phyloP scores from a whole-genome alignment of 1,140 invertebrate species.

The Trichomalopsis sarcophagae region DNA sequence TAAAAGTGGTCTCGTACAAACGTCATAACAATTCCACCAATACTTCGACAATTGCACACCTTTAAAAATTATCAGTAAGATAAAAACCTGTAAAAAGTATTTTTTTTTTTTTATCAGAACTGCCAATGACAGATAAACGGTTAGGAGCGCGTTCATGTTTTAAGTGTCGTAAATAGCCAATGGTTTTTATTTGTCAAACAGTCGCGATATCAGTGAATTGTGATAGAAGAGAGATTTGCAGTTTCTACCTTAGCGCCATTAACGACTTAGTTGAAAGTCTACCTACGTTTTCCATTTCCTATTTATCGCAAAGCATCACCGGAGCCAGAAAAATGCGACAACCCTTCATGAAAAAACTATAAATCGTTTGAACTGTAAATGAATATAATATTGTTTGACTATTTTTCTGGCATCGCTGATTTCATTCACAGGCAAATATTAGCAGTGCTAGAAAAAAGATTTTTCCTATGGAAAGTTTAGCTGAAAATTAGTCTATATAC shows the following conservation, averaged over 20 bases:
- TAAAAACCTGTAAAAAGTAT: slow-evolving; percentile 37
- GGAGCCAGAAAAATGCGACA: neutral
- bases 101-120: slow-evolving; percentile 39
- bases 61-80: slow-evolving; percentile 25
- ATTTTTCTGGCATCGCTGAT: slow-evolving; percentile 47
- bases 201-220: slow-evolving; percentile 48
- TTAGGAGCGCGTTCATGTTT: slow-evolving; percentile 22
- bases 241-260: slow-evolving; percentile 37
- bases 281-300: slow-evolving; percentile 23
- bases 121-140: slow-evolving; percentile 31
- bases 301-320: slow-evolving; percentile 5
- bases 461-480: slow-evolving; percentile 51
- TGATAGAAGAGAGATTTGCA: slow-evolving; percentile 48
- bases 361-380: slow-evolving; percentile 41
- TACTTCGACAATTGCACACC: slow-evolving; percentile 11
- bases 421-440: slow-evolving; percentile 39
- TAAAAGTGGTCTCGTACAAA: slow-evolving; percentile 2
- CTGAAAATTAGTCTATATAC: slow-evolving; percentile 30
- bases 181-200: slow-evolving; percentile 40
- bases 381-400: slow-evolving; percentile 37
- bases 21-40: slow-evolving; percentile 42
- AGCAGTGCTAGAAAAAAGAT: slow-evolving; percentile 47
- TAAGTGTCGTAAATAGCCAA: slow-evolving; percentile 16
- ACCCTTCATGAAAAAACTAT: slow-evolving; percentile 15
- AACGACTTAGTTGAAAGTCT: slow-evolving; percentile 25